Evolutionary conservation across 2,113 vertebrate genomes (phyloP).

Genomic region (Potamarius usumacintae): DNA sequence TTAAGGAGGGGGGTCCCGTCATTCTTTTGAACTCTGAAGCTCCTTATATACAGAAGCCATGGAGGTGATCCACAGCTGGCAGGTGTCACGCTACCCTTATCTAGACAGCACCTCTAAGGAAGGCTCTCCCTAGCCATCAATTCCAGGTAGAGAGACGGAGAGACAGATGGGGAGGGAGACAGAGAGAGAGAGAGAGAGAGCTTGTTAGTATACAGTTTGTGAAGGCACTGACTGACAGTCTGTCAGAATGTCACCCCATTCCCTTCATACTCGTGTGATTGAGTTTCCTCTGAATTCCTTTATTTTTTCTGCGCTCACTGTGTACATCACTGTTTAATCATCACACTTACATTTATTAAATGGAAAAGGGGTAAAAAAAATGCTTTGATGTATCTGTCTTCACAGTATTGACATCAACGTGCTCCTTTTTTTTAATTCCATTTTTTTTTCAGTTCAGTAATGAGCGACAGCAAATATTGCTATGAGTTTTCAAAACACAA

Average conservation of each 20-base stretch:
- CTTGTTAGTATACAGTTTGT: slow-evolving; percentile 28
- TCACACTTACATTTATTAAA: background rate
- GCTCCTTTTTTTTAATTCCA: background rate
- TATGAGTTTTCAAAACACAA: background rate
- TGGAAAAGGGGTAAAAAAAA: background rate
- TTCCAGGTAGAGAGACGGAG: background rate
- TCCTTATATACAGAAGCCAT: background rate
- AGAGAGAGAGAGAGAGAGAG: background rate
- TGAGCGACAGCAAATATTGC: background rate
- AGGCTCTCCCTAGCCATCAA: slow-evolving; percentile 14
- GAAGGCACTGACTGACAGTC: slow-evolving; percentile 33
- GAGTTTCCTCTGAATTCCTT: background rate
- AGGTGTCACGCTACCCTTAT: slow-evolving; percentile 19
- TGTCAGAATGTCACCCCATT: slow-evolving; percentile 35
- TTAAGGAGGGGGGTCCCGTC: background rate
- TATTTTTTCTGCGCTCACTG: background rate
- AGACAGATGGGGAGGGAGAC: background rate
- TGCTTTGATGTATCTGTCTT: background rate
- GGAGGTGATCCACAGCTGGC: slow-evolving; percentile 23
- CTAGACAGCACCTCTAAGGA: slow-evolving; percentile 16
- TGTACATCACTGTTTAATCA: background rate
- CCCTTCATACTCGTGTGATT: slow-evolving; percentile 1
- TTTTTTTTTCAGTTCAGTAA: background rate
- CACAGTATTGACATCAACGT: background rate
- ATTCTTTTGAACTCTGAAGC: background rate